Base-by-base conservation (phyloP, 2,888 invertebrate genomes). In the Parasteatoda lunata region DNA sequence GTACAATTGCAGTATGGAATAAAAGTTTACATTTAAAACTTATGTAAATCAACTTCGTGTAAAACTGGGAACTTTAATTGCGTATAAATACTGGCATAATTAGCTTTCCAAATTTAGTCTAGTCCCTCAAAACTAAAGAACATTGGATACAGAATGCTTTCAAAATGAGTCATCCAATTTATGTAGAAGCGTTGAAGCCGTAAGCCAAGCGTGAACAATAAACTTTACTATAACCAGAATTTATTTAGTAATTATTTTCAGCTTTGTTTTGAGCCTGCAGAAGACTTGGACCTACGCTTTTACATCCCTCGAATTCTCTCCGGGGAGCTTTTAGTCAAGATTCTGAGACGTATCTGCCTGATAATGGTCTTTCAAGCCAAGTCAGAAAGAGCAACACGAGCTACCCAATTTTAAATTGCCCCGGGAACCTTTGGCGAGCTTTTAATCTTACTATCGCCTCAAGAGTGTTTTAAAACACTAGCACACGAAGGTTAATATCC, bases 211-310 rank as follows among this genome's bases (percentile, higher is more conserved):
- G 47, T 47, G 71, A 79, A 79, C 79, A 80, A 73, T 66, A 80
- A 80, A 72, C 66, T 49, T 11, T 65, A 65, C 72, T 73, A 51
- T n/a, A 30, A 30, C 48, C 47, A 59, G 54, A 73, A 80, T 80
- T 72, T 80, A 80, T 72, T 80, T 72, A 72, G 80, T 66, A 80
- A 80, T 80, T 80, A 80, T 80, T 72, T 72, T 47, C 59, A 8
- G 51, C 72, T 66, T 80, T 72, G 66, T 80, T 80, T 79, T 77
- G 76, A 77, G 48, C 48, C 7, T 47, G 48, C 64, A 15, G 11
- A 48, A 7, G 48, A n/a, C 48, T 7, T 30, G 30, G 59, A 59
- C 8, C 59, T 59, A 4, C 59, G 30, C 30, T 59, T n/a, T n/a
- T 59, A 13, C 59, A 9, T 59, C 70, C 47, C 30, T 6, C 45